Percentiles rank a stretch among this genome's conserved stretches.
Conservation (phyloP, 2,113 vertebrate genomes). For the Crotalus helleri region DNA sequence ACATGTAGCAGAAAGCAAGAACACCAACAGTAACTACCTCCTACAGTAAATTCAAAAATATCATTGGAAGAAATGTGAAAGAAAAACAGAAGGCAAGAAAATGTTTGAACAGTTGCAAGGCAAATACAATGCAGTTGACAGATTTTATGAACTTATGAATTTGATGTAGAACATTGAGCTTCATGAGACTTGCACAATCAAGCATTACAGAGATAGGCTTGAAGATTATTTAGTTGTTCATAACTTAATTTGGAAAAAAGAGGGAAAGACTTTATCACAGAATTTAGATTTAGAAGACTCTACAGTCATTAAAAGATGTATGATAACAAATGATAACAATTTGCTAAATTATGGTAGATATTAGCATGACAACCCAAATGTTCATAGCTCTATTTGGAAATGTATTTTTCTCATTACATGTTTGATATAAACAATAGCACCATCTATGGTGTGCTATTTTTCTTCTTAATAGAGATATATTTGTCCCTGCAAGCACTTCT, state of each 20-base stretch:
- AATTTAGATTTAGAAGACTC: not conserved
- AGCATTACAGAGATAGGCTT: not conserved
- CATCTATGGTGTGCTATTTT: not conserved
- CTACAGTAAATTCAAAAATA: not conserved
- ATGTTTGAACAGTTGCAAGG: not conserved
- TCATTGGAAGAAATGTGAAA: not conserved
- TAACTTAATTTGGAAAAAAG: not conserved
- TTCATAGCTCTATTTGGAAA: not conserved
- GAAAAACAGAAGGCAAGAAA: not conserved
- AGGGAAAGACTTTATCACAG: not conserved
- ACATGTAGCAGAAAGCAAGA: not conserved
- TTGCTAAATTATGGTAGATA: not conserved
- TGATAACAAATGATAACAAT: not conserved
- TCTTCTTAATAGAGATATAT: not conserved
- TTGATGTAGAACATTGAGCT: not conserved
- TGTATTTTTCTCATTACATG: not conserved
- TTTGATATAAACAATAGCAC: not conserved
- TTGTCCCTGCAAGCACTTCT: not conserved
- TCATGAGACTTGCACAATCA: not conserved
- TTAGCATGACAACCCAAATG: not conserved
- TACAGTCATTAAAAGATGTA: not conserved
- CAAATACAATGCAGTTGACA: not conserved
- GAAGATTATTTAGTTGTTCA: not conserved
- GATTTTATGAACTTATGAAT: not conserved
- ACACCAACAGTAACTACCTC: not conserved